Evolutionary conservation across 2,113 vertebrate genomes (phyloP), one percentile per base, ranked within the genome.

Genomic region (Mobula birostris): DNA sequence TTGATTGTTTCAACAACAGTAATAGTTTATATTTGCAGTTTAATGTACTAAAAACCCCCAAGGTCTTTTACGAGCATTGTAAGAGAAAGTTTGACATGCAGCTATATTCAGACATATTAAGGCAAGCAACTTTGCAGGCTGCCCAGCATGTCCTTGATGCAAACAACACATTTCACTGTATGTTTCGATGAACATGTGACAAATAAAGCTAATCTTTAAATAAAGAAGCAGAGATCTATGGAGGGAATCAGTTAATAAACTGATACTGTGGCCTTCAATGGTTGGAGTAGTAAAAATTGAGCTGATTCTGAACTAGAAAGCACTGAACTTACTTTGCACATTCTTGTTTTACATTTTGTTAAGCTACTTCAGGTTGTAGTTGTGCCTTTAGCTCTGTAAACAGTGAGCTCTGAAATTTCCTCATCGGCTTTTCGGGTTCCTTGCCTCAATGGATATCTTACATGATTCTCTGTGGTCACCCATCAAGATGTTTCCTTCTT

Each of bases 11-110:
- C 85, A n/a, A 61, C 58, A 58, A 85, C 58, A 32, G 19, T 24
- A 66, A 88, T 29, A n/a, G n/a, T 63, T 85, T 85, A 58, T 56
- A 88, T 66, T 87, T 88, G 5, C 58, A 88, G 12, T 88, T 88
- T 66, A 66, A 88, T 88, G 61, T 63, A 66, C 11, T 66, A 66
- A 63, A 88, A n/a, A 29, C 5, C 63, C 63, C 27, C 14, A 66
- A 17, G 61, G 58, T 29, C 19, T 12, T 87, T n/a, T 27, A 87
- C 8, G 83, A 29, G 24, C 5, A 27, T 32, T 61, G n/a, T 5
- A 61, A 88, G 63, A 88, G 5, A 83, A 27, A 4, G 40, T 80
- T 36, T 80, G 80, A 8, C 19, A 83, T 21, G 17, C 7, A 83
- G 21, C 11, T 11, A 83, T 17, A 27, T 83, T 27, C 21, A 19